Evolutionary conservation across 2,888 invertebrate genomes (phyloP), one percentile per base, ranked within the genome.

Genomic region (Cephonodes hylas): DNA sequence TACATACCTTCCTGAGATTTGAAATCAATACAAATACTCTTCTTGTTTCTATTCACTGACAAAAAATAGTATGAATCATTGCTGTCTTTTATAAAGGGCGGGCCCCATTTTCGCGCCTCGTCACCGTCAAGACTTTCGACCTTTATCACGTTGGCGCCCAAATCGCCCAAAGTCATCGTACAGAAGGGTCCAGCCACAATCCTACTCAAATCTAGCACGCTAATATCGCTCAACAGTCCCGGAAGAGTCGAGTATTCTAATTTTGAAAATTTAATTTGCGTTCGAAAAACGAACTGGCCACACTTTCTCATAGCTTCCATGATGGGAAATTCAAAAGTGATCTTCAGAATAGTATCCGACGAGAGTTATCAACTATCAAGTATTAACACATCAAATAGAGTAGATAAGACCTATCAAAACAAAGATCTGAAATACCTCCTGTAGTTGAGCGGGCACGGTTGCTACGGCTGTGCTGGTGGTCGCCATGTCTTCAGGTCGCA

Each of bases 131-230:
- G 96, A 70, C 95, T 95, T 83, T 99, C 99, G 42, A 99, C 94
- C 93, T 99, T 99, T 57, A 98, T 95, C 0, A 99, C 94, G 79
- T 98, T 97, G 0, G 99, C 99, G 0, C 99, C 99, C 64, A 98
- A 90, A 89, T 99, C 99, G 1, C 97, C 96, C 22, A 99, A 90
- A 61, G 97, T 94, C 98, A 98, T 98, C 0, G 98, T 96, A 82
- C 98, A 98, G 80, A 96, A 97, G 0, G 99, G 99, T 0, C 99
- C 99, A 20, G 99, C 99, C 2, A 99, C 94, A 44, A 99, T 96
- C 73, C 99, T 93, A 5, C 96, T 96, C 65, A 97, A 83, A 88
- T 98, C 97, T 64, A 98, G 84, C 13, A 97, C 93, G 75, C 95
- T 94, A 42, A 97, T 88, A 64, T 95, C 96, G 62, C 91, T 90